Conservation (phyloP, 1,140 invertebrate genomes). For the Triops longicaudatus region DNA sequence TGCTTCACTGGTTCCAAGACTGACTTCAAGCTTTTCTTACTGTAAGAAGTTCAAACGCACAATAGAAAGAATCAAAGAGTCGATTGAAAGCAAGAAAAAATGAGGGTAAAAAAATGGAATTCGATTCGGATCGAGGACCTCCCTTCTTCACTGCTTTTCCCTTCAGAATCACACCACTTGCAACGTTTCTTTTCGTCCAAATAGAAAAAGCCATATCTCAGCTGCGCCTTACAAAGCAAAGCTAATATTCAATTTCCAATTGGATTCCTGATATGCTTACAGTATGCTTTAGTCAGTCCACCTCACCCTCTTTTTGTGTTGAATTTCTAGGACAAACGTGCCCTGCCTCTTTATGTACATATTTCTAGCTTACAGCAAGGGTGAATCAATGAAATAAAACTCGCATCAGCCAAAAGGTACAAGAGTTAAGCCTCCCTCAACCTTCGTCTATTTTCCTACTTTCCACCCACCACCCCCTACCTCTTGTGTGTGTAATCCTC, state of each 20-base stretch:
- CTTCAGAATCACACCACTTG: background rate
- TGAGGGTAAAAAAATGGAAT: background rate
- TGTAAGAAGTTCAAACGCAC: background rate
- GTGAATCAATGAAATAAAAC: slow-evolving; percentile 8
- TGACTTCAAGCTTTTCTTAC: background rate
- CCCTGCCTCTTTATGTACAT: background rate
- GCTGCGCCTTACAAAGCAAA: slow-evolving; percentile 8
- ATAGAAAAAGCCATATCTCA: background rate
- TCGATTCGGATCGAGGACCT: background rate
- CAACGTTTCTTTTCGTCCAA: background rate
- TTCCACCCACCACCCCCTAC: background rate
- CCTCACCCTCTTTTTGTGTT: background rate
- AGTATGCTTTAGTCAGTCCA: slow-evolving; percentile 10
- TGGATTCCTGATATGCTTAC: slow-evolving; percentile 12
- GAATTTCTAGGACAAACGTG: background rate
- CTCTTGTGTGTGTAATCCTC: background rate
- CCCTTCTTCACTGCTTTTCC: background rate
- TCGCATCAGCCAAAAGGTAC: slow-evolving; percentile 6
- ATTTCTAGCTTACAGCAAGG: background rate
- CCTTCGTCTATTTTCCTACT: background rate
- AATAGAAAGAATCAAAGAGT: background rate
- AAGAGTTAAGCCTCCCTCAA: background rate
- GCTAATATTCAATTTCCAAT: slow-evolving; percentile 15
- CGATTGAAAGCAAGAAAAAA: background rate
- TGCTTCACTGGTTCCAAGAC: background rate